These are phyloP conservation scores for Dolichomitus sp. DNA, from an alignment of 2,888 invertebrate genomes.

Conservation along the genomic window DNA sequence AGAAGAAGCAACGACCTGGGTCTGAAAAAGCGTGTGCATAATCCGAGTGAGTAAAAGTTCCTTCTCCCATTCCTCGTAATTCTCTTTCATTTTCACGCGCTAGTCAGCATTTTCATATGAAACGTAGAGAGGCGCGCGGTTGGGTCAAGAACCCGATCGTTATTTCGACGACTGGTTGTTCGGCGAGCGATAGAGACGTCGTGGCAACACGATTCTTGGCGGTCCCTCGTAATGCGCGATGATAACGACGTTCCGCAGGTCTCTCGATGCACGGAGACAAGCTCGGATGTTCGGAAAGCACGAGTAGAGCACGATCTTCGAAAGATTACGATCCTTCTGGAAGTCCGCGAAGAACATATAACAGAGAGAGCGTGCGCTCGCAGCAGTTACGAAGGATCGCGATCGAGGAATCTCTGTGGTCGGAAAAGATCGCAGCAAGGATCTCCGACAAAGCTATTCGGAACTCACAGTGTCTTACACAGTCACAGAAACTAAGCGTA, in stretches of 20 bases:
- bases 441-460: conserved; percentile 32
- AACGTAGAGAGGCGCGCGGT: conserved; percentile 17
- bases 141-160: conserved; percentile 74
- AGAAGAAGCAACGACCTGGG: conserved; percentile 48
- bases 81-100: conserved; percentile 59
- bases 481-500: background rate
- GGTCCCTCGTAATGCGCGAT: conserved; percentile 24
- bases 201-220: conserved; percentile 8
- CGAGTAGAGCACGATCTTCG: conserved; percentile 25
- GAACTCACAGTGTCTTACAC: background rate
- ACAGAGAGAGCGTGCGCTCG: background rate
- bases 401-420: conserved; percentile 35
- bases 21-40: conserved; percentile 4
- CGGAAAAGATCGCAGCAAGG: conserved; percentile 7
- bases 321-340: conserved; percentile 39
- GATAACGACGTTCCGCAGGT: conserved; percentile 24
- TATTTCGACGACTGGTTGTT: conserved; percentile 46
- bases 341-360: background rate
- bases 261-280: conserved; percentile 1
- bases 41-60: conserved; percentile 19
- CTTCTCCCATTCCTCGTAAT: conserved; percentile 24
- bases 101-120: conserved; percentile 71
- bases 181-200: conserved; percentile 52
- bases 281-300: conserved; percentile 23
- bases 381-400: conserved; percentile 17